These are phyloP conservation scores for Enteromius afrohamiltoni DNA, from an alignment of 2,797 vertebrate genomes.

Conservation along the genomic window DNA sequence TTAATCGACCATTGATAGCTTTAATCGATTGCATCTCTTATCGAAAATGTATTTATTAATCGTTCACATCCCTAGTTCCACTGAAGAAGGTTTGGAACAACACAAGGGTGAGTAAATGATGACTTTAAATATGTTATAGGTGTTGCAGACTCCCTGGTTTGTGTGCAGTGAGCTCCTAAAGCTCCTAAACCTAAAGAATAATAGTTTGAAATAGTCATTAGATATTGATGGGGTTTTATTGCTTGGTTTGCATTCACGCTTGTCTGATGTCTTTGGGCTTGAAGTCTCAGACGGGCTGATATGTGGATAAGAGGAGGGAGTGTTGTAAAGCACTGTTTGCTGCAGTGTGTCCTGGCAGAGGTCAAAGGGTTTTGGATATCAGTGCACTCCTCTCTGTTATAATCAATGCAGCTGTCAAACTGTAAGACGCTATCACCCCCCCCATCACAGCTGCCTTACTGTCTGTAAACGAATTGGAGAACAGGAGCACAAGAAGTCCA, in stretches of 20 bases:
- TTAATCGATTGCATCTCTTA: too few species aligned
- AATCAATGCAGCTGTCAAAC: slow-evolving; percentile 29
- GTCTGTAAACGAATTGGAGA: background rate
- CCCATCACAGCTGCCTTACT: background rate
- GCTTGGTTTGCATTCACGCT: background rate
- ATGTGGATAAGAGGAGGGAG: slow-evolving; percentile 7
- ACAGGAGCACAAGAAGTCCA: background rate
- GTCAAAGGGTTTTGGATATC: slow-evolving; percentile 16
- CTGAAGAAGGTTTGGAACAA: too few species aligned
- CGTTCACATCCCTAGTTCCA: too few species aligned
- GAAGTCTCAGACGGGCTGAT: background rate
- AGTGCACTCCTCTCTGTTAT: slow-evolving; percentile 5
- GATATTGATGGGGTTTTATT: slow-evolving; percentile 1
- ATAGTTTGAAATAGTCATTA: background rate
- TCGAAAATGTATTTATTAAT: too few species aligned
- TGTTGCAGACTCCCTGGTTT: background rate
- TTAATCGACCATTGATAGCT: too few species aligned
- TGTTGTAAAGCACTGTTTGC: slow-evolving; percentile 1
- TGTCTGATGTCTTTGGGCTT: background rate
- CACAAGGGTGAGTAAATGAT: too few species aligned
- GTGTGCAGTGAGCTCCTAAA: too few species aligned
- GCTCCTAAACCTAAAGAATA: background rate
- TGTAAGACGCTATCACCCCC: background rate
- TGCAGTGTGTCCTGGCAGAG: slow-evolving; percentile 29
- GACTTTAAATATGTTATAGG: too few species aligned